Evolutionary conservation across 2,797 vertebrate genomes (phyloP), one percentile per base, ranked within the genome.

Genomic region (Aotus griseimembra): DNA sequence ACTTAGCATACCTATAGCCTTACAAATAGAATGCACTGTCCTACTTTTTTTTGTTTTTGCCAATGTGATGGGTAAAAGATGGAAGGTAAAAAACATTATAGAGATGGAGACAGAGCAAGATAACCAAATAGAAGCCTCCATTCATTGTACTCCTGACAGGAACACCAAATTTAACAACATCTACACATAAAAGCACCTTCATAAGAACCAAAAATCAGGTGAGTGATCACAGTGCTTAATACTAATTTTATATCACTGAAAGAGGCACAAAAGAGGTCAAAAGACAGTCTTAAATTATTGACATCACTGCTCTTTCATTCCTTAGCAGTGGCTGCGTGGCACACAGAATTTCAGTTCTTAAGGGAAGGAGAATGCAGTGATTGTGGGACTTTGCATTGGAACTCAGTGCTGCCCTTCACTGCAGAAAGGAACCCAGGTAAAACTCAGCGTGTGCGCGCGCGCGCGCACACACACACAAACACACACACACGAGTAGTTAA

Each of bases 401-500:
- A n/a, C 15, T 64, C 30, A 64, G 15, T 67, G 64, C 64, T 67
- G 64, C 64, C 33, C 15, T 19, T n/a, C 33, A 67, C 15, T 67
- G 33, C 33, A 67, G 64, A n/a, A 67, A 67, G 61, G 64, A 67
- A n/a, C 64, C 15, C 64, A n/a, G 64, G 64, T 8, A 67, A 67
- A 67, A n/a, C 0, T n/a, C 64, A 67, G 33, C 7, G 0, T 0
- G 17, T 1, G 1, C 5, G 52, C 19, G 19, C 7, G 0, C 19
- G 0, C 52, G 2, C 52, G 0, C 19, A 19, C 50, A 22, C 20
- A 55, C 52, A 55, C 52, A 22, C 7, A 22, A 2, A 22, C 20
- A 67, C 64, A 67, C 15, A 17, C 64, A 9, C 33, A n/a, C 30
- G 30, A 64, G 30, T 64, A 17, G n/a, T 67, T 67, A 64, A 64